Evolutionary conservation across 2,797 vertebrate genomes (phyloP).

Genomic region (Pantherophis vulpinus): DNA sequence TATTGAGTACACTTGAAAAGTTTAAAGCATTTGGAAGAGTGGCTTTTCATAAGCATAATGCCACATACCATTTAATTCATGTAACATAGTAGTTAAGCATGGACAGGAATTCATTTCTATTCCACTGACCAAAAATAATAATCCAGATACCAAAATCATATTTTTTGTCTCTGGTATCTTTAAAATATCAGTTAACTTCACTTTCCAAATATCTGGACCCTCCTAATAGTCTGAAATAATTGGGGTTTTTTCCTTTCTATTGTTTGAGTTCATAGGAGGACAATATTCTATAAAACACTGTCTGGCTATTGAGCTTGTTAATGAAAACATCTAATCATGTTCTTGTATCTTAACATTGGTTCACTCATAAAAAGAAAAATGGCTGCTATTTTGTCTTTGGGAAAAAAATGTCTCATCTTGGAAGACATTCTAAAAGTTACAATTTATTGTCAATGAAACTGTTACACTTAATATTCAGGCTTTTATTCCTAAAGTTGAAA

Average conservation of each 20-base stretch:
- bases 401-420: fast-evolving
- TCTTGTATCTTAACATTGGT: slow-evolving; percentile 35
- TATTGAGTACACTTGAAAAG: not conserved
- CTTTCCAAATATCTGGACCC: not conserved
- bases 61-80: not conserved
- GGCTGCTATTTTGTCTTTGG: not conserved
- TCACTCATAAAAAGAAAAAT: not conserved
- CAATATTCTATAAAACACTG: slow-evolving; percentile 6
- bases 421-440: not conserved
- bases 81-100: not conserved
- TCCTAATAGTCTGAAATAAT: not conserved
- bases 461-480: not conserved
- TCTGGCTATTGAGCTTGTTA: slow-evolving; percentile 1
- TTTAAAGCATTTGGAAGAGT: not conserved
- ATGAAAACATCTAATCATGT: slow-evolving; percentile 22
- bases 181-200: not conserved
- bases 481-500: not conserved
- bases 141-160: not conserved
- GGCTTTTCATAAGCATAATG: not conserved
- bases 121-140: not conserved
- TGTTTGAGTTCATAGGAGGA: not conserved
- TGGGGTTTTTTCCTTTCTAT: not conserved
- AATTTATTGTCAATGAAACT: not conserved
- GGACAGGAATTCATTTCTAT: not conserved
- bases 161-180: not conserved